Percentiles rank a stretch among this genome's conserved stretches.
Conservation (phyloP, 2,113 vertebrate species). For the Pluvialis apricaria region DNA sequence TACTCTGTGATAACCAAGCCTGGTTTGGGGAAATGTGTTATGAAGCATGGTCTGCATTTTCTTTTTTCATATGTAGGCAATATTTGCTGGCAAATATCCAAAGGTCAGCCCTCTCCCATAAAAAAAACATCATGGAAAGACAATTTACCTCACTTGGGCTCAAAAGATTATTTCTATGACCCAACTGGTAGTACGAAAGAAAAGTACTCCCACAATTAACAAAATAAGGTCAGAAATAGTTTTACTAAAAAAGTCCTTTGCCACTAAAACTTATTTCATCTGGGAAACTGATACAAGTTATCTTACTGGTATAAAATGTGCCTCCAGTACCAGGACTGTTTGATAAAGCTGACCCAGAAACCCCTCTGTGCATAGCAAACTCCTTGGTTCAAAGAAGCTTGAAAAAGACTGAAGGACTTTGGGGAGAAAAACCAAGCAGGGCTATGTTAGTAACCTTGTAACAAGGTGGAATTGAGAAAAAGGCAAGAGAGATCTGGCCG, state of each 20-base stretch:
- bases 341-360: slow-evolving; percentile 18
- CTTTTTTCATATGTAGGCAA: not conserved
- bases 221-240: not conserved
- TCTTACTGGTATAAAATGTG: not conserved
- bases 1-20: not conserved
- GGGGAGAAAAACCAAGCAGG: not conserved
- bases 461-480: not conserved
- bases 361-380: not conserved
- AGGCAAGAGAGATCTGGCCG: not conserved
- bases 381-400: not conserved
- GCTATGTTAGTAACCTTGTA: not conserved
- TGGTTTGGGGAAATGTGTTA: not conserved
- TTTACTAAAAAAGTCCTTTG: not conserved
- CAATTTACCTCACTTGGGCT: not conserved
- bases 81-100: not conserved
- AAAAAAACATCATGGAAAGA: not conserved
- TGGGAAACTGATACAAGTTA: not conserved
- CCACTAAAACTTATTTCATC: not conserved
- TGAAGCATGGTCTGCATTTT: not conserved
- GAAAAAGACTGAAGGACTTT: not conserved
- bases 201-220: not conserved
- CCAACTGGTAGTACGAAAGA: not conserved
- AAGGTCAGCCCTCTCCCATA: not conserved
- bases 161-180: not conserved
- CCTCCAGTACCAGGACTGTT: not conserved